Base-by-base conservation (phyloP, 2,888 invertebrate species). In the Amblyjoppa proteus region DNA sequence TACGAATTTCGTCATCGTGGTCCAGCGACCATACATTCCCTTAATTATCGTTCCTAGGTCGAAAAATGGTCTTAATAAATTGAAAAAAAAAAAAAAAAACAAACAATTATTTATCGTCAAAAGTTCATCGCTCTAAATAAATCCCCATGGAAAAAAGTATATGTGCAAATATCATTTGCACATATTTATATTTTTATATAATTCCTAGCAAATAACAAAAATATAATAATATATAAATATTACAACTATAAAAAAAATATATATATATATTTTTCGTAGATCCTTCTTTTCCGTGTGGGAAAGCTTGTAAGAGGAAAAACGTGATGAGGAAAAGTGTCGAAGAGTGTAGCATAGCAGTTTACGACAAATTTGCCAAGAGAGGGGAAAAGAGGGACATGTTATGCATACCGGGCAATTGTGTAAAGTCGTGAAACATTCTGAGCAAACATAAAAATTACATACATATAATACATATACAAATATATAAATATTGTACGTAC, bases 371-470 rank as follows among this genome's bases (percentile, higher is more conserved):
- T 61, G 61, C 31, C 16, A 31, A 61, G 34, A 31, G 61, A 61
- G 13, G 13, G 16, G 16, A n/a, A 13, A 61, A 16, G n/a, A 16
- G 41, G 20, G 45, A 28, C 51, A 31, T 49, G 56, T n/a, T n/a
- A 2, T 45, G 11, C n/a, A 61, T 70, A 25, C 11, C 49, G 13
- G 25, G 41, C 34, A 68, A 77, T 71, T 71, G 74, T 75, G 69
- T 75, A 68, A 68, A 73, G 68, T 51, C 51, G 68, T 69, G 9
- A 41, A 41, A 11, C 6, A 11, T 41, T 9, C 11, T 11, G 41
- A 41, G 9, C 2, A 41, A 41, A 41, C 11, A 41, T 2, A 41
- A 41, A 41, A 41, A 41, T 34, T 20, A 20, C 20, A 20, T 20
- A 20, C 20, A 20, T 20, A 20, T 20, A 20, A 20, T 20, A 20